Percentiles rank a stretch among this genome's conserved stretches.
These are phyloP conservation scores for Ispidina lecontei DNA, from an alignment of 2,797 vertebrate species.

Conservation along the genomic window DNA sequence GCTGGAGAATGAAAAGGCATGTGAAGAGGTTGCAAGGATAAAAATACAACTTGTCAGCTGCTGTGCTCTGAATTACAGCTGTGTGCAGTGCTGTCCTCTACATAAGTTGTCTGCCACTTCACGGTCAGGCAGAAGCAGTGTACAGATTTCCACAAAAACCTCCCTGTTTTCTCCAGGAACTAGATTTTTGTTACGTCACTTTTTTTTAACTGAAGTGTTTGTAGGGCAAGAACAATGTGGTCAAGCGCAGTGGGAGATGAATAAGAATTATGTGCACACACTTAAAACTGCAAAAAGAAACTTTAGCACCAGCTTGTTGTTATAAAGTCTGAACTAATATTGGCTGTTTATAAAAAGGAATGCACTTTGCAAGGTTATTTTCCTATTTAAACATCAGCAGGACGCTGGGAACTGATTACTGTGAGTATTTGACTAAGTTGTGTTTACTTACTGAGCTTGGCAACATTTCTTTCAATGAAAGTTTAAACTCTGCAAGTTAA, in stretches of 20 bases:
- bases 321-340: conserved; percentile 3
- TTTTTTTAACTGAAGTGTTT: neutral
- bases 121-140: neutral
- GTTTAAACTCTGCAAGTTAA: neutral
- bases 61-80: neutral
- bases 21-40: neutral
- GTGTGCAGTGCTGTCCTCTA: neutral
- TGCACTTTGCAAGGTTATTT: conserved; percentile 31
- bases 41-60: conserved; percentile 16
- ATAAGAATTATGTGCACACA: neutral
- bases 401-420: conserved; percentile 15
- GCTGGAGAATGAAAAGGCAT: neutral
- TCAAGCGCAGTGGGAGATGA: neutral
- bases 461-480: conserved; percentile 19
- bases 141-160: neutral
- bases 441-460: conserved; percentile 23
- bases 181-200: neutral
- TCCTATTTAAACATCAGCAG: conserved; percentile 17
- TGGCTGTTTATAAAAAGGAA: conserved; percentile 24
- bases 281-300: conserved; percentile 3
- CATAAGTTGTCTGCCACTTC: neutral
- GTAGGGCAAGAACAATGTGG: neutral
- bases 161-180: neutral
- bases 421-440: conserved; percentile 17
- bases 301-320: conserved; percentile 30